A percentile compares a stretch with the other conserved stretches of the same genome.
phyloP scores from a whole-genome alignment of 2,888 invertebrate species.

The Diloba caeruleocephala region DNA sequence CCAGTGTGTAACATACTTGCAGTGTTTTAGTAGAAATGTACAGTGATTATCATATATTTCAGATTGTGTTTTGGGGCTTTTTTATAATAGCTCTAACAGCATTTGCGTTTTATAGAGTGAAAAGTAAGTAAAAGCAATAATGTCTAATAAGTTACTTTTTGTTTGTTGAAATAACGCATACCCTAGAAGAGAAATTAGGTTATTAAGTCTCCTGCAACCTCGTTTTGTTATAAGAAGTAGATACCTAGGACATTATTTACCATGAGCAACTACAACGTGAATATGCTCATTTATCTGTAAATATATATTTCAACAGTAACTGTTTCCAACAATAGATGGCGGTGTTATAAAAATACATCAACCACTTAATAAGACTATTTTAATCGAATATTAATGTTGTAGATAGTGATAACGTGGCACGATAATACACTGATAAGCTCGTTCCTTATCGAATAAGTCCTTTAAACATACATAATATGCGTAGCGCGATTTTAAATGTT shows the following conservation, averaged over 20 bases:
- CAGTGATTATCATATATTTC: slow-evolving; percentile 28
- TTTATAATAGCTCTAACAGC: slow-evolving; percentile 9
- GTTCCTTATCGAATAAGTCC: neutral
- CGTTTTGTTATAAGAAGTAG: no score
- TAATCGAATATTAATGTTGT: neutral
- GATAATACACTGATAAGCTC: neutral
- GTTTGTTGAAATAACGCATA: no score
- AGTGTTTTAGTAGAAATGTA: slow-evolving; percentile 8
- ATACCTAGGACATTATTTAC: no score
- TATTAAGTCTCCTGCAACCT: no score
- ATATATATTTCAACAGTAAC: no score
- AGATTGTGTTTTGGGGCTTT: slow-evolving; percentile 23
- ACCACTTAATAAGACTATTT: no score
- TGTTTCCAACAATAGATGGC: slow-evolving; percentile 13
- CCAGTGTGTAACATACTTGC: neutral
- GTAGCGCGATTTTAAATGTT: no score
- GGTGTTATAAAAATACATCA: no score
- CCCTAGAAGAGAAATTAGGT: no score
- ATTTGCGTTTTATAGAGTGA: slow-evolving; percentile 11
- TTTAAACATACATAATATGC: no score
- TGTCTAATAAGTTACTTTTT: neutral
- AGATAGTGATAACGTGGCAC: neutral
- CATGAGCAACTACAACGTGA: no score
- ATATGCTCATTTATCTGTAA: no score
- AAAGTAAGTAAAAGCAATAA: slow-evolving; percentile 24